These are phyloP conservation scores for Actias luna DNA, from an alignment of 2,888 invertebrate genomes.

Conservation along the genomic window DNA sequence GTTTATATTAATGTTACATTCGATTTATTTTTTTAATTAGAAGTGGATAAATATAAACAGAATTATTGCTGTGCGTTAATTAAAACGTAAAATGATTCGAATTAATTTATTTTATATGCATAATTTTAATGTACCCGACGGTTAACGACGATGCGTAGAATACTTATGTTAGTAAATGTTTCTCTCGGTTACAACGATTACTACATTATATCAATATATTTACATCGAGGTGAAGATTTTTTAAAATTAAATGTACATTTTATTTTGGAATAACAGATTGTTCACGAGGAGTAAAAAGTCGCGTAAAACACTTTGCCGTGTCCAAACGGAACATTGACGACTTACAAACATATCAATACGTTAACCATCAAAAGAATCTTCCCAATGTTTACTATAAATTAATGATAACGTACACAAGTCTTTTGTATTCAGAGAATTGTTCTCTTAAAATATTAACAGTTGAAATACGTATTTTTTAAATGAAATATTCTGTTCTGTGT, in stretches of 20 bases:
- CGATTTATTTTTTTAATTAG: not conserved
- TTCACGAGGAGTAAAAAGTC: not conserved
- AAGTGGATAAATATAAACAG: not conserved
- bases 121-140: not conserved
- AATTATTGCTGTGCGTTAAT: constrained; percentile 11
- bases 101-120: not conserved
- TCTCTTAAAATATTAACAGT: constrained; percentile 9
- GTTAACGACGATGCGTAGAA: not conserved
- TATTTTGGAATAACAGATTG: no score
- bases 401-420: not conserved
- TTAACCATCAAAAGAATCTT: constrained; percentile 16
- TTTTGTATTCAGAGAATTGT: not conserved
- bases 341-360: constrained; percentile 34
- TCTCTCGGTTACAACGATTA: no score
- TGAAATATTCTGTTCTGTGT: not conserved
- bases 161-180: not conserved
- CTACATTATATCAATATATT: no score
- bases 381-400: not conserved
- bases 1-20: constrained; percentile 19
- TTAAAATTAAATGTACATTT: no score
- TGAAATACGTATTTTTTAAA: not conserved
- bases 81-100: constrained; percentile 8
- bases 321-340: constrained; percentile 36
- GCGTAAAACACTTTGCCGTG: constrained; percentile 38
- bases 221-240: no score